Base-by-base conservation (phyloP, 2,888 invertebrate genomes). In the Cephus spinipes region DNA sequence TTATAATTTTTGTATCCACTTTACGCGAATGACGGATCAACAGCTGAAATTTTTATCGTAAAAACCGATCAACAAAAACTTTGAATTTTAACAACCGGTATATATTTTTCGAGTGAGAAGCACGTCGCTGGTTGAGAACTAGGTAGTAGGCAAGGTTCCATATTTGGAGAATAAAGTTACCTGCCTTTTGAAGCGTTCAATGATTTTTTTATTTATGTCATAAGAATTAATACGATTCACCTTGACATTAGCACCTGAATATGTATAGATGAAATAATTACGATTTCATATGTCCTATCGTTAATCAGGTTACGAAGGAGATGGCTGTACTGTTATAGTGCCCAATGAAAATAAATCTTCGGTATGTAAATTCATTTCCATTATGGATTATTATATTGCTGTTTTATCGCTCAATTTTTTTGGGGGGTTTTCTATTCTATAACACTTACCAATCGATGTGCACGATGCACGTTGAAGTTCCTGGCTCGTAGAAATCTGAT, bases 401-500 rank as follows among this genome's bases (percentile, higher is more conserved):
- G 23, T 55, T 55, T 55, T 23, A 23, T 23, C 6, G 15, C 23
- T 23, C 9, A 0, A 23, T 55, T 23, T 55, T 2, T 55, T 55
- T 2, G 34, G 34, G 11, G 34, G 1, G 3, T 35, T 55, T 4
- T 15, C 23, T 55, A 9, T 23, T 23, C 23, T 55, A 2, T 55
- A 36, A 36, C 73, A 92, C 94, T 93, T 92, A 96, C 97, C 94
- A 97, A 92, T 92, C 94, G 93, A 89, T 96, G 96, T 3, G 96
- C 95, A 79, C 94, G 92, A 84, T 95, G 94, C 0, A 96, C 93
- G 83, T 95, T 93, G 92, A 96, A 97, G 88, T 93, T 93, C 84
- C 96, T 94, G 3, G 96, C 95, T 82, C 97, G 94, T 80, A 97
- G 92, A 89, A 96, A 97, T 89, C 95, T 94, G 75, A 95, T 92